phyloP scores from a whole-genome alignment of 2,888 invertebrate genomes.

The Caenorhabditis sp. region DNA sequence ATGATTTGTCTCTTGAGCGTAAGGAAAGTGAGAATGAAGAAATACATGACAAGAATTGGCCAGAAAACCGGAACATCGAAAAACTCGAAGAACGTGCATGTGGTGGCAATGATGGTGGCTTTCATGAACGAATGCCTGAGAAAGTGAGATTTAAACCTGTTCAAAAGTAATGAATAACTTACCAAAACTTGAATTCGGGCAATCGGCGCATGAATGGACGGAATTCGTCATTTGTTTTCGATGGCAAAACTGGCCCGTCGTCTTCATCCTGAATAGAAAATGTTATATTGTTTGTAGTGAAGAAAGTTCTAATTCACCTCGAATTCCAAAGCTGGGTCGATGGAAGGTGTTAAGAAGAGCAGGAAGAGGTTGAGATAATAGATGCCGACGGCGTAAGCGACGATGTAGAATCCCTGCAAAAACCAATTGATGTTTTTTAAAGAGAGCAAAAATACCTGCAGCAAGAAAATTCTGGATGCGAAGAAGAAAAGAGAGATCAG shows the following conservation, averaged over 20 bases:
- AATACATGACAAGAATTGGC: constrained; percentile 99
- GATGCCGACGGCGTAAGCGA: constrained; percentile 98
- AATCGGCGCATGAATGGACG: constrained; percentile 95
- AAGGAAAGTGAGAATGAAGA: constrained; percentile 97
- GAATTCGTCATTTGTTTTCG: constrained; percentile 96
- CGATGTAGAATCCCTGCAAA: constrained; percentile 97
- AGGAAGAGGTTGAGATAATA: constrained; percentile 99
- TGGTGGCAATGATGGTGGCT: constrained; percentile 92
- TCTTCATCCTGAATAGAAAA: constrained; percentile 71
- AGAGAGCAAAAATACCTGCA: constrained; percentile 76
- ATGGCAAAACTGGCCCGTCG: constrained; percentile 92
- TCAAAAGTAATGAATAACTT: constrained; percentile 8
- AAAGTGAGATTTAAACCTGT: neutral
- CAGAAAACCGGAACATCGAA: constrained; percentile 99
- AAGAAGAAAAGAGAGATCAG: constrained; percentile 76
- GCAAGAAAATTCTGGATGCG: constrained; percentile 77
- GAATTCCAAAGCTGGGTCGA: constrained; percentile 95
- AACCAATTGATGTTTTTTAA: neutral
- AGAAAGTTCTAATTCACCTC: constrained; percentile 84
- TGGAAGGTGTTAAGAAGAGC: constrained; percentile 99
- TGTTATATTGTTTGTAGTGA: neutral
- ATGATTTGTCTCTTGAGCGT: constrained; percentile 99
- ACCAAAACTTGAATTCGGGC: constrained; percentile 96
- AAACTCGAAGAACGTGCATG: constrained; percentile 94
- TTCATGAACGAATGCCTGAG: constrained; percentile 92